Conservation (phyloP, 2,113 vertebrate species). For the Phrynosoma blainvillii region DNA sequence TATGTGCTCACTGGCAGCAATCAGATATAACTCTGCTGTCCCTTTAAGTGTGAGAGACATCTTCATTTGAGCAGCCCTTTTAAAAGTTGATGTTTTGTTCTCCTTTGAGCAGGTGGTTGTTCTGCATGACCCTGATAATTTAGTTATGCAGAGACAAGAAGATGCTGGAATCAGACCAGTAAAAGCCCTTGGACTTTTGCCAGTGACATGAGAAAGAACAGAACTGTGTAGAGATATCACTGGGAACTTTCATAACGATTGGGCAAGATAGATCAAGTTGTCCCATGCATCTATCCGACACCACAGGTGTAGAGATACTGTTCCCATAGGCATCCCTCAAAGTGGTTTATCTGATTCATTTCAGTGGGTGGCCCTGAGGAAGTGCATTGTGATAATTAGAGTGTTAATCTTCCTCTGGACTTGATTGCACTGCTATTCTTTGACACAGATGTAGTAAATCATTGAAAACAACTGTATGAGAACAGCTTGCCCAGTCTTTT, state of each 20-base stretch:
- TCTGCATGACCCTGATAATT: constrained; percentile 3
- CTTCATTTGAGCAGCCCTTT: background rate
- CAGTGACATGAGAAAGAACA: background rate
- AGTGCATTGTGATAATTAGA: background rate
- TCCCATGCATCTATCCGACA: background rate
- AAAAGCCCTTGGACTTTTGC: background rate
- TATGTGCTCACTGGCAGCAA: no score
- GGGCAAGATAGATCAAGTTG: constrained; percentile 21
- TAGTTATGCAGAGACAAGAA: background rate
- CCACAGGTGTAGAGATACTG: background rate
- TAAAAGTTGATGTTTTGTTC: background rate
- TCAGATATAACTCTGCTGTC: background rate
- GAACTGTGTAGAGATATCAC: background rate
- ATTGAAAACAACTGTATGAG: background rate
- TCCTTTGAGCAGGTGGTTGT: constrained; percentile 1
- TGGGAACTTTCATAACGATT: constrained; percentile 21
- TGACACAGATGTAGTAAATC: background rate
- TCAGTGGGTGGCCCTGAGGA: constrained; percentile 8
- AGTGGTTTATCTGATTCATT: background rate
- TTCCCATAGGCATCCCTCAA: background rate
- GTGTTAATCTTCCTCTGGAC: background rate
- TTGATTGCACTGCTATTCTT: background rate
- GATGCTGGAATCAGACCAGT: background rate
- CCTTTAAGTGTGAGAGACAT: background rate
- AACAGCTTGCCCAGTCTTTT: background rate